Base-by-base conservation (phyloP, 2,113 vertebrate genomes). In the Elaphurus davidianus region DNA sequence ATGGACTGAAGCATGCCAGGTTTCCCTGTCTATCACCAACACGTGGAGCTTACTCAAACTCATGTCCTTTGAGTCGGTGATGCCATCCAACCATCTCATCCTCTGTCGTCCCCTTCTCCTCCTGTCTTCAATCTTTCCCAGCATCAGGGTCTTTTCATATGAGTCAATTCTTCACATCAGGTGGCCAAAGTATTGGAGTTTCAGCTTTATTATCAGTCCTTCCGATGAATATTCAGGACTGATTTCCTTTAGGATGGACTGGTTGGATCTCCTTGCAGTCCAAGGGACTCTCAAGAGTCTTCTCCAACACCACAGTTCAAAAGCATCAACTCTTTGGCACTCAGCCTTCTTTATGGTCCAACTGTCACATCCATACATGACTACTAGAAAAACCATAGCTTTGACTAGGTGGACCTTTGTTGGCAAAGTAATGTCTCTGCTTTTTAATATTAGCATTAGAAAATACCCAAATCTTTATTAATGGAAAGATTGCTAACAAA, bases 371-470 rank as follows among this genome's bases (percentile, higher is more conserved):
- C n/a, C n/a, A 71, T 36, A n/a, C 33, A 4, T 17, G 62, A 64
- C 62, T 0, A 36, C n/a, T 40, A 19, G 67, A 71, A 36, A 71
- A 71, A 40, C 19, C 19, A 0, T 71, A 71, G 19, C 10, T 40
- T 71, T 12, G 19, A 71, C 5, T 40, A 71, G n/a, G 23, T 0
- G 2, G n/a, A 12, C 67, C 17, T 71, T 11, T 71, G n/a, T 71
- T 71, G 67, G 21, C 67, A 71, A 71, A 40, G 19, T 71, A 71
- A 40, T 36, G 67, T 40, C 67, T 71, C 67, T 71, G n/a, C n/a
- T 71, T 23, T 71, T 40, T 92, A 76, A 52, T 21, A 84, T 76
- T 84, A 91, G 54, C 86, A 92, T 71, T 84, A 57, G 33, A 71
- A 86, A 94, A 28, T 54, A 82, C 30, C 19, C 47, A 71, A 47